These are phyloP conservation scores for Plecotus auritus DNA, from an alignment of 2,113 vertebrate species.

Conservation along the genomic window DNA sequence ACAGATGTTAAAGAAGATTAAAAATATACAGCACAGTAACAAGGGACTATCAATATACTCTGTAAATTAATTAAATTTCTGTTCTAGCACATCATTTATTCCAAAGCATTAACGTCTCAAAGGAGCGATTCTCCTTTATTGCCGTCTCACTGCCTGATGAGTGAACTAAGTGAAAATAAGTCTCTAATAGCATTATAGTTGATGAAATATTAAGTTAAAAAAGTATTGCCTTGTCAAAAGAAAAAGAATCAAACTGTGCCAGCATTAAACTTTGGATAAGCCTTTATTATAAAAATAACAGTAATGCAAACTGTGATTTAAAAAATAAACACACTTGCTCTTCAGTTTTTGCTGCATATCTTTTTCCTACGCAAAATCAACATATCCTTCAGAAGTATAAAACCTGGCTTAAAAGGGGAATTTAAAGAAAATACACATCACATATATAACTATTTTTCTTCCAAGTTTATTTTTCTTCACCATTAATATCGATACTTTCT, in stretches of 20 bases:
- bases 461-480: slow-evolving; percentile 11
- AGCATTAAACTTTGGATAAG: slow-evolving; percentile 50
- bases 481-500: slow-evolving; percentile 46
- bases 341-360: background rate
- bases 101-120: slow-evolving; percentile 94
- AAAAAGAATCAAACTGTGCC: slow-evolving; percentile 71
- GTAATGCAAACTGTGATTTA: background rate
- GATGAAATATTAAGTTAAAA: slow-evolving; percentile 96
- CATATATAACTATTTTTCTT: slow-evolving; percentile 41
- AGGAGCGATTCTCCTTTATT: slow-evolving; percentile 99
- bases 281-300: slow-evolving; percentile 12
- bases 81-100: slow-evolving; percentile 99
- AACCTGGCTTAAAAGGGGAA: background rate
- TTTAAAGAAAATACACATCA: slow-evolving; percentile 46
- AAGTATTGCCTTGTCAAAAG: slow-evolving; percentile 79
- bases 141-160: slow-evolving; percentile 96
- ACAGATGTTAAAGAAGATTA: slow-evolving; percentile 98
- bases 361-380: background rate
- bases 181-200: slow-evolving; percentile 96
- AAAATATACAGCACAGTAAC: slow-evolving; percentile 97
- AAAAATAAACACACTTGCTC: background rate
- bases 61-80: slow-evolving; percentile 99
- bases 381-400: background rate
- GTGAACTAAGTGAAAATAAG: slow-evolving; percentile 96
- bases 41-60: slow-evolving; percentile 99